Conservation (phyloP, 2,113 vertebrate genomes). For the Alces alces region DNA sequence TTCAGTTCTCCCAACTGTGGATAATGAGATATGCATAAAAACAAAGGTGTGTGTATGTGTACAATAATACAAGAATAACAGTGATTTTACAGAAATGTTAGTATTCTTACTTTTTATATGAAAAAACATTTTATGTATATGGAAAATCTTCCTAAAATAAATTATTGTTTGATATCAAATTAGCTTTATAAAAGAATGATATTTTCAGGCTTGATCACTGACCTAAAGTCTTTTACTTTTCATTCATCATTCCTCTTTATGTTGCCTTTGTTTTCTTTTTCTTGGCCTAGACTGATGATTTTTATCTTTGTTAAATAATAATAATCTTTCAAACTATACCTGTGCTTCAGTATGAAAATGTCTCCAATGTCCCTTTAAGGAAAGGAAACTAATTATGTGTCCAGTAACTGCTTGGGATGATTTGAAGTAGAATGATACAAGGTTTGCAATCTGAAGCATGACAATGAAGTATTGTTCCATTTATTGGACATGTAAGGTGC, state of each 20-base stretch:
- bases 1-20: neutral
- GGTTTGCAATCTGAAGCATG: neutral
- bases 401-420: neutral
- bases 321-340: neutral
- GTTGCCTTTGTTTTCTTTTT: neutral
- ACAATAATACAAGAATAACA: neutral
- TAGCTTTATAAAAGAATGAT: neutral
- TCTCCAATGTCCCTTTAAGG: neutral
- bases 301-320: neutral
- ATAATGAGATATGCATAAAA: neutral
- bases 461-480: slow-evolving; percentile 20
- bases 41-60: neutral
- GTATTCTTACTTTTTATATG: neutral
- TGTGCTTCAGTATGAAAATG: neutral
- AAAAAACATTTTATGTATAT: neutral
- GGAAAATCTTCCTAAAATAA: neutral
- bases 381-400: neutral
- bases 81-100: neutral
- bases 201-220: neutral
- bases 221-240: neutral
- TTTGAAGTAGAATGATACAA: neutral
- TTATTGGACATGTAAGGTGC: neutral
- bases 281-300: neutral
- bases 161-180: neutral
- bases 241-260: neutral